phyloP scores from a whole-genome alignment of 2,797 vertebrate genomes.

The Okamejei kenojei region DNA sequence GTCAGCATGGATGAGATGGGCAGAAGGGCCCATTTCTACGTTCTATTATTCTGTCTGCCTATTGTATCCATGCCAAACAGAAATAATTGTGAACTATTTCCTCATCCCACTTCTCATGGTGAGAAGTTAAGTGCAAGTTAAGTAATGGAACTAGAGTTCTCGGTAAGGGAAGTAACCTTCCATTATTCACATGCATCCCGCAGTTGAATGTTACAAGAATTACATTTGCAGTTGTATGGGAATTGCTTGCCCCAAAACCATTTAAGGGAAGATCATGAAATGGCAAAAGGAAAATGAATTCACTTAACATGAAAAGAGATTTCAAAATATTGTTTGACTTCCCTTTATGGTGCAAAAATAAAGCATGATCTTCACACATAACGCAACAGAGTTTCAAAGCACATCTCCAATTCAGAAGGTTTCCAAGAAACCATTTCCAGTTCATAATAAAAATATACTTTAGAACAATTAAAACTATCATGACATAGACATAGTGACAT shows the following conservation, averaged over 20 bases:
- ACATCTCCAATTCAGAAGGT: not conserved
- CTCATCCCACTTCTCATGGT: no score
- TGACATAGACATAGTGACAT: not conserved
- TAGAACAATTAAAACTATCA: not conserved
- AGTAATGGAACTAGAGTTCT: not conserved
- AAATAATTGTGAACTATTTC: no score
- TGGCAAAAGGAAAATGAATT: not conserved
- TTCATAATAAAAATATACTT: not conserved
- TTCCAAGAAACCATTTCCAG: not conserved
- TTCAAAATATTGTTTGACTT: not conserved
- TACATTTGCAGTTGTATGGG: not conserved
- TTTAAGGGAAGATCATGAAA: not conserved
- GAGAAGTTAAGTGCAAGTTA: not conserved
- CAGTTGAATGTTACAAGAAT: not conserved
- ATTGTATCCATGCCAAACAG: not conserved
- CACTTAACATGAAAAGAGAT: not conserved
- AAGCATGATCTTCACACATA: not conserved
- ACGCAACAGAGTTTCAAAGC: not conserved
- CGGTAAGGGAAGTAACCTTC: not conserved
- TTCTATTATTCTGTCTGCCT: not conserved
- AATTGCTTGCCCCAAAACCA: not conserved
- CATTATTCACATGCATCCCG: not conserved
- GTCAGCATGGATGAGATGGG: no score
- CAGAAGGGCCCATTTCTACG: not conserved
- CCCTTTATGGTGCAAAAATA: not conserved